Percentiles rank a stretch among this genome's conserved stretches.
phyloP scores from a whole-genome alignment of 2,888 invertebrate genomes.

The Drosophila seclusa region DNA sequence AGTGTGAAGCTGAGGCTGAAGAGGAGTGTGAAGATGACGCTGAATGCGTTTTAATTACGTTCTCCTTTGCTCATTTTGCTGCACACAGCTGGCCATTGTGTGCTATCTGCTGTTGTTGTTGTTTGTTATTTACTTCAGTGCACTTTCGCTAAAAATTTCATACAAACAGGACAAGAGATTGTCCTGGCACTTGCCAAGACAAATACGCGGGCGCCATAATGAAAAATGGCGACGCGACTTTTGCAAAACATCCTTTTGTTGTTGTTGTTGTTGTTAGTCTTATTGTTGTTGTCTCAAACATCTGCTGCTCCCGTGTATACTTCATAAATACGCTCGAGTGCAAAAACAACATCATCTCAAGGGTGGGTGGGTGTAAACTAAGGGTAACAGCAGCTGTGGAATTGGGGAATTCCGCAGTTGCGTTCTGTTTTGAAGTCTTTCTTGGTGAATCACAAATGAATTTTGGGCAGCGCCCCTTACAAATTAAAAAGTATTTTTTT shows the following conservation, averaged over 20 bases:
- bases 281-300: slow-evolving; percentile 31
- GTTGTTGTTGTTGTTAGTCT: slow-evolving; percentile 9
- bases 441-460: slow-evolving; percentile 47
- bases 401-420: slow-evolving; percentile 7
- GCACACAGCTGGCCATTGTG: slow-evolving; percentile 49
- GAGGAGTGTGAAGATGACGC: slow-evolving; percentile 51
- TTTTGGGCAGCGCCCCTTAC: slow-evolving; percentile 29
- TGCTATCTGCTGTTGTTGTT: slow-evolving; percentile 33
- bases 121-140: slow-evolving; percentile 66
- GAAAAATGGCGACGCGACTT: slow-evolving; percentile 67
- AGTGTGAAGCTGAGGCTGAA: slow-evolving; percentile 37
- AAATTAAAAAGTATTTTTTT: slow-evolving; percentile 51
- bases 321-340: slow-evolving; percentile 62
- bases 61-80: slow-evolving; percentile 68
- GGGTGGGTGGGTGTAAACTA: background rate
- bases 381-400: slow-evolving; percentile 6
- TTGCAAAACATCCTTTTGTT: slow-evolving; percentile 31
- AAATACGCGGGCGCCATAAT: slow-evolving; percentile 70
- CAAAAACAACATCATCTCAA: slow-evolving; percentile 30
- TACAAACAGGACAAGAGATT: slow-evolving; percentile 51
- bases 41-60: slow-evolving; percentile 77
- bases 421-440: slow-evolving; percentile 18
- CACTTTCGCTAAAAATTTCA: slow-evolving; percentile 50
- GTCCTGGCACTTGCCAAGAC: slow-evolving; percentile 61
- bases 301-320: slow-evolving; percentile 43